Conservation (phyloP, 2,797 vertebrate genomes). For the Avahi laniger region DNA sequence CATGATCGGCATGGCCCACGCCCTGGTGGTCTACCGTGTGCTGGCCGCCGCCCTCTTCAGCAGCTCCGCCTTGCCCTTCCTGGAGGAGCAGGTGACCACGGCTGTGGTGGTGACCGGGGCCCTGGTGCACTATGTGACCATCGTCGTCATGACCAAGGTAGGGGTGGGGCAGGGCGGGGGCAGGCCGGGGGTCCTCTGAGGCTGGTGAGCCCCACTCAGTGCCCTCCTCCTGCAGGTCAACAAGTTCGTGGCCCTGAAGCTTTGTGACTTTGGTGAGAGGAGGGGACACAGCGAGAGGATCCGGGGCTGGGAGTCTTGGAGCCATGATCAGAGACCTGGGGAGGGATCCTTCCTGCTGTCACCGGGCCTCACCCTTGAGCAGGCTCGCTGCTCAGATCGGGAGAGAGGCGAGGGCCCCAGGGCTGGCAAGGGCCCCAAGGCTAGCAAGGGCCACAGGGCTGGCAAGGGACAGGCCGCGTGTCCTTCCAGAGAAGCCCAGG, state of each 20-base stretch:
- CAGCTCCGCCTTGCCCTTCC: slow-evolving; percentile 80
- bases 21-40: slow-evolving; percentile 93
- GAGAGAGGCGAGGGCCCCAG: neutral
- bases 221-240: slow-evolving; percentile 88
- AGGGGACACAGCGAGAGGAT: neutral
- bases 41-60: slow-evolving; percentile 86
- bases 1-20: slow-evolving; percentile 92
- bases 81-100: slow-evolving; percentile 85
- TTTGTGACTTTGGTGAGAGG: slow-evolving; percentile 92
- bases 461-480: neutral
- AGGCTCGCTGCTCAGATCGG: neutral
- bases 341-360: neutral
- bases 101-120: slow-evolving; percentile 91
- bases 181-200: neutral
- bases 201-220: neutral
- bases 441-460: neutral
- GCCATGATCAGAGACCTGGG: neutral
- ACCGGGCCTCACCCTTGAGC: neutral
- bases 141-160: slow-evolving; percentile 94
- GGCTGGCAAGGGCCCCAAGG: neutral
- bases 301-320: neutral
- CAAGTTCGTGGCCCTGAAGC: slow-evolving; percentile 88
- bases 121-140: slow-evolving; percentile 92
- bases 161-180: fast-evolving
- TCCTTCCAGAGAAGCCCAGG: slow-evolving; percentile 89